A percentile compares a stretch with the other conserved stretches of the same genome.
Evolutionary conservation across 2,113 vertebrate genomes (phyloP).

Genomic region (Morone saxatilis): DNA sequence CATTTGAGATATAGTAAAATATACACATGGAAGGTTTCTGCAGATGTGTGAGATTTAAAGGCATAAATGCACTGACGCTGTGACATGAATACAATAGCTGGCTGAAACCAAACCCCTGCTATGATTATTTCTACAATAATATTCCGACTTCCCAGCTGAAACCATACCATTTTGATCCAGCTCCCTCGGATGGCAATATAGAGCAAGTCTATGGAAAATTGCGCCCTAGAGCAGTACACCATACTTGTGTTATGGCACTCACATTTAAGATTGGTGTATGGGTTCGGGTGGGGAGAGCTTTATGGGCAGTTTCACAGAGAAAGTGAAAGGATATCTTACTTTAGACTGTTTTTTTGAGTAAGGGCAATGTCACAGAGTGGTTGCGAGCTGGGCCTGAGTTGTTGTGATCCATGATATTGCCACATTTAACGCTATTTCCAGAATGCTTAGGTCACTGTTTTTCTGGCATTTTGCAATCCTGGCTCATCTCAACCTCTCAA

Average conservation of each 20-base stretch:
- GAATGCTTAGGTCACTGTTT: conserved; percentile 64
- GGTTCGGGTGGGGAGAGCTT: conserved; percentile 45
- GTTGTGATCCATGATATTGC: conserved; percentile 75
- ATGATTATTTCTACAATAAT: conserved; percentile 65
- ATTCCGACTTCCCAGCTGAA: conserved; percentile 53
- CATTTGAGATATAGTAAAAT: conserved; percentile 52
- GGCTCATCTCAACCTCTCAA: conserved; percentile 37
- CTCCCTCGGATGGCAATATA: conserved; percentile 63
- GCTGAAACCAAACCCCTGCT: conserved; percentile 36
- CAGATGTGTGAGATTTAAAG: conserved; percentile 51
- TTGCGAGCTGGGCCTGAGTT: conserved; percentile 62
- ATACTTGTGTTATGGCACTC: conserved; percentile 62
- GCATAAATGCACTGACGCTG: conserved; percentile 26
- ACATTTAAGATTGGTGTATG: conserved; percentile 66
- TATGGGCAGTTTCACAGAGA: conserved; percentile 61
- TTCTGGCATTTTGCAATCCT: conserved; percentile 58
- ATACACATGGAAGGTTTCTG: conserved; percentile 46
- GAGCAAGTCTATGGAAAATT: conserved; percentile 77
- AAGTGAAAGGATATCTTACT: conserved; percentile 66
- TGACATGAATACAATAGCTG: conserved; percentile 55
- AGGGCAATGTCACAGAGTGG: conserved; percentile 65
- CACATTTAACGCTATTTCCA: conserved; percentile 68
- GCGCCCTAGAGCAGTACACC: conserved; percentile 74
- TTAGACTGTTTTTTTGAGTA: conserved; percentile 51
- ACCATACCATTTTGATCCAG: conserved; percentile 59